These are phyloP conservation scores for Caprella mutica DNA, from an alignment of 2,888 invertebrate species.

Conservation along the genomic window DNA sequence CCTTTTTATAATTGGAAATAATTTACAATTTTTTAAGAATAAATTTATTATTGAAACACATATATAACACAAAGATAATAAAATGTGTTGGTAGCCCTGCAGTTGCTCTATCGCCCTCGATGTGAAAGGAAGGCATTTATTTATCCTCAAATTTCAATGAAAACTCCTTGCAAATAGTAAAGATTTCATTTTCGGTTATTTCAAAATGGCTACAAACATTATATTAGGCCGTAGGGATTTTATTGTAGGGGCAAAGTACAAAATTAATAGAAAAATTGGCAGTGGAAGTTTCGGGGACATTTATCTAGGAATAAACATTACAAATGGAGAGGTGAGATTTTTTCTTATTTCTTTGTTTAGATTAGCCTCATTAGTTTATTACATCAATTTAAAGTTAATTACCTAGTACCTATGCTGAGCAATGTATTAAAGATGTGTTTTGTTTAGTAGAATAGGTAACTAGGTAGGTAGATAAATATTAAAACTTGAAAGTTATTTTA, in stretches of 20 bases:
- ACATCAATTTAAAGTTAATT: too few species aligned
- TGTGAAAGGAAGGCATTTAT: conserved; percentile 10
- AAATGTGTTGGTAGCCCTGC: neutral
- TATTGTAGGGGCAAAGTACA: conserved; percentile 83
- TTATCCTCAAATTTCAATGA: conserved; percentile 8
- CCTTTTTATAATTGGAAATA: too few species aligned
- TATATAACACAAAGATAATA: neutral
- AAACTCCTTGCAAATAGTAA: neutral
- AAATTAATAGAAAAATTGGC: conserved; percentile 91
- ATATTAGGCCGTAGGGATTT: conserved; percentile 47
- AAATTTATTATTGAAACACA: neutral
- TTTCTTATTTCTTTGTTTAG: conserved; percentile 5
- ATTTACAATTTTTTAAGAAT: neutral
- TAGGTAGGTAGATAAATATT: too few species aligned
- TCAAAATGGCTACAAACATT: conserved; percentile 6
- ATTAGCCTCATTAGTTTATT: too few species aligned
- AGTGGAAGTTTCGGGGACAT: conserved; percentile 99
- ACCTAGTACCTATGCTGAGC: too few species aligned
- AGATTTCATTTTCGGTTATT: conserved; percentile 1
- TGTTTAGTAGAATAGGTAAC: too few species aligned
- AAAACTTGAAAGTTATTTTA: too few species aligned
- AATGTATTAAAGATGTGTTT: too few species aligned
- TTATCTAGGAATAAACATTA: conserved; percentile 66
- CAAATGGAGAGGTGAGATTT: conserved; percentile 69
- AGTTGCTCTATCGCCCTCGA: conserved; percentile 9